Base-by-base conservation (phyloP, 2,888 invertebrate species). In the Zonitis immaculata region DNA sequence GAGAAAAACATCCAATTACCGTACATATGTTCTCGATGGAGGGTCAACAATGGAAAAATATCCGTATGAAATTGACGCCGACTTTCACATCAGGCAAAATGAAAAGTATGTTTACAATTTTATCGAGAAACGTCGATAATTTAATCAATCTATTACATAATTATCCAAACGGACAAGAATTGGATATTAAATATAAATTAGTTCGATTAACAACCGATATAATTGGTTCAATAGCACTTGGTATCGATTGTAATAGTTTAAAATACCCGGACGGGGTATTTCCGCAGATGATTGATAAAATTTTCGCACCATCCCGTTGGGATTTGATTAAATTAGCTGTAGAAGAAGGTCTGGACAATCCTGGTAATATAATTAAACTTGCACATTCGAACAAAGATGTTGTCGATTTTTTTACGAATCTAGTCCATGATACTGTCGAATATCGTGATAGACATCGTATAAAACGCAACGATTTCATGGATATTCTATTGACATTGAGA, bases 71-170 rank as follows among this genome's bases (percentile, higher is more conserved):
- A 18, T 12, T 54, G 4, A 20, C 47, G 5, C 51, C n/a, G n/a
- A n/a, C n/a, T n/a, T n/a, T n/a, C n/a, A n/a, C n/a, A n/a, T n/a
- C n/a, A n/a, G n/a, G n/a, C 54, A 6, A 51, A 47, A 43, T 51
- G 12, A 54, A 54, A 42, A 18, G 12, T 16, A 51, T 54, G 51
- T 51, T 47, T 20, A 35, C 51, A 7, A 51, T 55, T n/a, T 30
- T 51, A 6, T 1, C 32, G 9, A 44, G 45, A 22, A 49, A 22
- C 14, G 42, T 26, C 1, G 47, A 47, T 28, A 51, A 46, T 44
- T 51, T 54, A 12, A n/a, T 54, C 1, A 4, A 47, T 3, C 27
- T 18, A n/a, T 7, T 51, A 5, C 16, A 35, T 8, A 26, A 48
- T 28, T 28, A 12, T 3, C 5, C 26, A 7, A 42, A 46, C 25